phyloP scores from a whole-genome alignment of 2,797 vertebrate genomes.

The Cynopterus sphinx region DNA sequence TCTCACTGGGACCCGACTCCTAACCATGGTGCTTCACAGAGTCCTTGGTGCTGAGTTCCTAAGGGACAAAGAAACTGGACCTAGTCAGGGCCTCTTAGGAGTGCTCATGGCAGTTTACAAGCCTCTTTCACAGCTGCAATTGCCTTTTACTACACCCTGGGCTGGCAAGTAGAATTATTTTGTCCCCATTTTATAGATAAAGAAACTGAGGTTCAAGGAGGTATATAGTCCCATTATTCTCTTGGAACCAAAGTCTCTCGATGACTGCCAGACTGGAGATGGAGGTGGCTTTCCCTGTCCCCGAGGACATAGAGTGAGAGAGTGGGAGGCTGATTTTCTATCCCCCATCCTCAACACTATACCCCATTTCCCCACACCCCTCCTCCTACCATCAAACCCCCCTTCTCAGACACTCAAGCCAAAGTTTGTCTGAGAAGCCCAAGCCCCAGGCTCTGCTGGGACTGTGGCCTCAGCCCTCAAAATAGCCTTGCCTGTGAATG shows the following conservation, averaged over 20 bases:
- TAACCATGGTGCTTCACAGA: not conserved
- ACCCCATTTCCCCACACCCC: not conserved
- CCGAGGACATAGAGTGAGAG: not conserved
- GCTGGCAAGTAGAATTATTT: not conserved
- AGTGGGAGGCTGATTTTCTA: not conserved
- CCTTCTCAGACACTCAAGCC: conserved; percentile 58
- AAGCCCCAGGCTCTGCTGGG: conserved; percentile 75
- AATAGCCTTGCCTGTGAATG: conserved; percentile 80
- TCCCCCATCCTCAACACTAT: not conserved
- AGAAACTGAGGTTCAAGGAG: conserved; percentile 5
- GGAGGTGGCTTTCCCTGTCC: not conserved
- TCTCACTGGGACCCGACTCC: not conserved
- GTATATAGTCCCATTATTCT: not conserved
- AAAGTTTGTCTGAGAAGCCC: conserved; percentile 78
- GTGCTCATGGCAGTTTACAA: not conserved
- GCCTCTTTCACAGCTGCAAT: not conserved
- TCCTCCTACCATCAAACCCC: not conserved
- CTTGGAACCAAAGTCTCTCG: not conserved
- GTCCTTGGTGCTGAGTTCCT: not conserved
- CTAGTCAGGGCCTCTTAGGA: not conserved
- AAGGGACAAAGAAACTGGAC: not conserved
- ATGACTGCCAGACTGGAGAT: not conserved
- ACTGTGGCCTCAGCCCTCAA: conserved; percentile 77
- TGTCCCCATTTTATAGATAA: conserved; percentile 33
- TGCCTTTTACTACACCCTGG: not conserved